These are phyloP conservation scores for Seriola quinqueradiata DNA, from an alignment of 2,113 vertebrate species.

Conservation along the genomic window DNA sequence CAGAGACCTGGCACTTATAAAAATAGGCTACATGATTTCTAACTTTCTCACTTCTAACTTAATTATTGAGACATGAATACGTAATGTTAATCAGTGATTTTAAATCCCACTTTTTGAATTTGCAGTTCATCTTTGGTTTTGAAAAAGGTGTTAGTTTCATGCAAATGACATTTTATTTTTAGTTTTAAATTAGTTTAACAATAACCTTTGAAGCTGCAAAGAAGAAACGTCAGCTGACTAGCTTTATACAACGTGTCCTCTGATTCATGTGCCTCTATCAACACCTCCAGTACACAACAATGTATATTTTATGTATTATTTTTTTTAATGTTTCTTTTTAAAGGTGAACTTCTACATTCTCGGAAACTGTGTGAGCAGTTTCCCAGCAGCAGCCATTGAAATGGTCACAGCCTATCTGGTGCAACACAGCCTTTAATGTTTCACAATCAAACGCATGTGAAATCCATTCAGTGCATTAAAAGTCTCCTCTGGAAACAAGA, in stretches of 20 bases:
- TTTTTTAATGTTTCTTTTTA: background rate
- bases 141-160: no score
- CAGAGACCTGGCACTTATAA: no score
- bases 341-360: background rate
- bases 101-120: no score
- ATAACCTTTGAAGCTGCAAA: background rate
- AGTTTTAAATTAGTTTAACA: no score
- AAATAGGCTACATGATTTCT: no score
- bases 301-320: no score
- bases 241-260: no score
- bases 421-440: constrained; percentile 6
- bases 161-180: no score
- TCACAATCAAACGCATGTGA: background rate
- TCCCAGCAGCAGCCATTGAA: background rate
- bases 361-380: background rate
- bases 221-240: background rate
- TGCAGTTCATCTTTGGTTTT: no score
- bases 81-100: no score
- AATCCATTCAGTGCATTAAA: constrained; percentile 9
- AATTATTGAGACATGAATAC: no score
- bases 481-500: constrained; percentile 20
- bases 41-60: no score
- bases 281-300: background rate
- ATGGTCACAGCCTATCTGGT: background rate
- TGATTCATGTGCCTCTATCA: background rate